Evolutionary conservation across 2,888 invertebrate species (phyloP), one percentile per base, ranked within the genome.

Genomic region (Drosophila borborema): DNA sequence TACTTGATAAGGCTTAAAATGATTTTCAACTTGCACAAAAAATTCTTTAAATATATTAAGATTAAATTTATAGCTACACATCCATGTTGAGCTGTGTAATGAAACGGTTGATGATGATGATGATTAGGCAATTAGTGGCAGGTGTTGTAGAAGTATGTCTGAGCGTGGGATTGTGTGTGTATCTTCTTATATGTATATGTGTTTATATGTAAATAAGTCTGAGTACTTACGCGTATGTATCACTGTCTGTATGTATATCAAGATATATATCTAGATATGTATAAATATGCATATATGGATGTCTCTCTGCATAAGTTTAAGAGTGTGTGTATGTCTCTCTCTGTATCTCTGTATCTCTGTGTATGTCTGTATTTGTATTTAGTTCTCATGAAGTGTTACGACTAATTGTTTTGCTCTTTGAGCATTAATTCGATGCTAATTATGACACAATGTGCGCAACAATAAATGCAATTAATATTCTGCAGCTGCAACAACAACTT

Each of bases 381-480:
- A 20, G 48, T 49, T 18, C 31, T 40, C n/a, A 40, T 51, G 62
- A 74, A 68, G 74, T 86, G 86, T 74, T 69, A 12, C 65, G 56
- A 65, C 84, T 89, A 86, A 86, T 86, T 89, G 87, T 78, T 71
- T 80, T 69, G 66, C 78, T 76, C 71, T 86, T 84, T 75, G 86
- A 67, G 84, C 73, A 85, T 86, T 89, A 89, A 89, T 82, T 80
- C 73, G 67, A 82, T 76, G 78, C 89, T 85, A 82, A 86, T 86
- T 89, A 87, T 71, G 66, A 72, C 60, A 72, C 55, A 80, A 80
- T 68, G 84, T 63, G 69, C 59, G 59, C 77, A 89, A 89, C 84
- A 84, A 86, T 88, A 74, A 82, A 72, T 72, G 74, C 73, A 87
- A 87, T 87, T 80, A 85, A 73, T 82, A 77, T 74, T 64, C 61